Percentiles rank a stretch among this genome's conserved stretches.
These are phyloP conservation scores for Denticeps clupeoides DNA, from an alignment of 2,797 vertebrate genomes.

Conservation along the genomic window DNA sequence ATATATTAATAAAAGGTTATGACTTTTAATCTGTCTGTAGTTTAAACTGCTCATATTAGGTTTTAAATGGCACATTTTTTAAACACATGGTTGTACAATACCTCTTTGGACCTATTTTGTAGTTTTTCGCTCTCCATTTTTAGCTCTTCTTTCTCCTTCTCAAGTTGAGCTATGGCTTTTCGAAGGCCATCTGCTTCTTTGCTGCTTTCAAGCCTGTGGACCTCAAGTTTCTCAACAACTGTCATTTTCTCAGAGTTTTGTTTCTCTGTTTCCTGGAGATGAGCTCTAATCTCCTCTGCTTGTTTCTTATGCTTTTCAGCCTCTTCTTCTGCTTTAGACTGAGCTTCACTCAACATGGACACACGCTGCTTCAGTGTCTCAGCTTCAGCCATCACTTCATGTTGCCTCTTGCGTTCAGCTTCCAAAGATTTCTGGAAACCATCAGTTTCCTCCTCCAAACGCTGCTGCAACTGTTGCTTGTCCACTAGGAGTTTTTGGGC, in stretches of 20 bases:
- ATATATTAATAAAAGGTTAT: too few relatives aligned
- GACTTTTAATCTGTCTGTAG: too few relatives aligned
- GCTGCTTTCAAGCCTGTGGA: slow-evolving; percentile 77
- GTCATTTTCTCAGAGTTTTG: slow-evolving; percentile 65
- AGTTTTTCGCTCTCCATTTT: slow-evolving; percentile 71
- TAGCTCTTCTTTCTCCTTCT: slow-evolving; percentile 77
- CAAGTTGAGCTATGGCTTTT: slow-evolving; percentile 70
- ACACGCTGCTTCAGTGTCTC: slow-evolving; percentile 77
- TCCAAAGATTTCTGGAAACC: slow-evolving; percentile 84
- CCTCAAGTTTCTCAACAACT: slow-evolving; percentile 74
- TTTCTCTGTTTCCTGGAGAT: slow-evolving; percentile 67
- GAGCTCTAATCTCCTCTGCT: slow-evolving; percentile 72
- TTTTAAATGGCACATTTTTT: slow-evolving; percentile 2
- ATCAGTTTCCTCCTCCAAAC: slow-evolving; percentile 72
- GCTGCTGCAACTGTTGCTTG: slow-evolving; percentile 82
- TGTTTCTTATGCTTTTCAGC: slow-evolving; percentile 81
- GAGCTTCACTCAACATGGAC: slow-evolving; percentile 76
- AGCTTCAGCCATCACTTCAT: slow-evolving; percentile 71
- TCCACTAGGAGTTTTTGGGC: slow-evolving; percentile 80
- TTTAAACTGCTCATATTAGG: too few relatives aligned
- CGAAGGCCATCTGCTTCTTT: slow-evolving; percentile 73
- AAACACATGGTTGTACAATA: slow-evolving; percentile 44
- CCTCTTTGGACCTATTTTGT: slow-evolving; percentile 87
- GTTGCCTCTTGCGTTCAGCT: slow-evolving; percentile 73
- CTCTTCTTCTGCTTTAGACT: slow-evolving; percentile 76